Evolutionary conservation across 2,113 vertebrate genomes (phyloP).

Genomic region (Urocitellus parryii): DNA sequence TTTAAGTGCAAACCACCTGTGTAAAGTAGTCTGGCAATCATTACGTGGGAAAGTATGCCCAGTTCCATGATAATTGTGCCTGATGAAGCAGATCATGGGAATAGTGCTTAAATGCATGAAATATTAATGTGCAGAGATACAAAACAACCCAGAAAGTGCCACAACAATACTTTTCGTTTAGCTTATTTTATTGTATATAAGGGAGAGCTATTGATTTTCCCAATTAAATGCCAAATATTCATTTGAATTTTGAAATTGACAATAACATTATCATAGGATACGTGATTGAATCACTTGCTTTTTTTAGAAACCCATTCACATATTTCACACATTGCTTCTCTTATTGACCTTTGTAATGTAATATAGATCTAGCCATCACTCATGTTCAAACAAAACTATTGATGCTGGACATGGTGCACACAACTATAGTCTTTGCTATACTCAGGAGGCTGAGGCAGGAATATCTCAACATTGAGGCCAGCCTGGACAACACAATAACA

Average conservation of each 20-base stretch:
- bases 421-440: not conserved
- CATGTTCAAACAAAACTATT: conserved; percentile 40
- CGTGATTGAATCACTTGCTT: conserved; percentile 65
- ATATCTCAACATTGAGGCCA: not conserved
- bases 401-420: not conserved
- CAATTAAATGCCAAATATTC: conserved; percentile 60
- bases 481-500: not conserved
- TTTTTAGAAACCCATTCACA: conserved; percentile 73
- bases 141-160: conserved; percentile 68
- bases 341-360: conserved; percentile 76
- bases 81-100: conserved; percentile 61
- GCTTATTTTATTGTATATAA: conserved; percentile 44
- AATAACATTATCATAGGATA: conserved; percentile 57
- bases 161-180: conserved; percentile 62
- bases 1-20: conserved; percentile 35
- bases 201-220: not conserved
- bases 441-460: not conserved
- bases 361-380: conserved; percentile 51
- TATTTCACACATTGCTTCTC: conserved; percentile 79
- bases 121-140: conserved; percentile 76
- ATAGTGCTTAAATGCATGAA: conserved; percentile 67
- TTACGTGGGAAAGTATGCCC: conserved; percentile 59
- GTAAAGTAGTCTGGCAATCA: not conserved
- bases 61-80: conserved; percentile 25
- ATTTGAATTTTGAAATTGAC: conserved; percentile 69